phyloP scores from a whole-genome alignment of 2,888 invertebrate genomes.

The Lacanobia wlatinum region DNA sequence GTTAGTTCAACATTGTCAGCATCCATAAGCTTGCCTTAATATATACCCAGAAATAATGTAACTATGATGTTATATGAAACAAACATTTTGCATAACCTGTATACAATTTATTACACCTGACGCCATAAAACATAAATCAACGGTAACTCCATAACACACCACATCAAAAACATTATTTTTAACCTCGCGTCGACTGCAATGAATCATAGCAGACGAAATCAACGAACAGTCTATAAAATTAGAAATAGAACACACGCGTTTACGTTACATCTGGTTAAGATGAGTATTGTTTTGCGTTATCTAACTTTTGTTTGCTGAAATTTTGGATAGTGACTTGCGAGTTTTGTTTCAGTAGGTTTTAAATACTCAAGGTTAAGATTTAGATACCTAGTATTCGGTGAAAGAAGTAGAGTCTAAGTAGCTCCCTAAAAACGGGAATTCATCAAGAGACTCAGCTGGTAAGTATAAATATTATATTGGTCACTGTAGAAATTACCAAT shows the following conservation, averaged over 20 bases:
- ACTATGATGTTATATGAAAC: not conserved
- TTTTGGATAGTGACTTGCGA: conserved; percentile 7
- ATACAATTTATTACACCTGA: conserved; percentile 33
- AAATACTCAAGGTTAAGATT: not conserved
- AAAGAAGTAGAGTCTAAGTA: too few species aligned
- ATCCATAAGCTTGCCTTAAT: too few species aligned
- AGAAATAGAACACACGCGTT: conserved; percentile 71
- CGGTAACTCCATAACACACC: conserved; percentile 27
- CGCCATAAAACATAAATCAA: conserved; percentile 41
- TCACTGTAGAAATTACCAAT: too few species aligned
- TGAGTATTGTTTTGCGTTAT: conserved; percentile 49
- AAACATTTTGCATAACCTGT: conserved; percentile 12
- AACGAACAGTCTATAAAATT: conserved; percentile 65
- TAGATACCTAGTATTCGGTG: too few species aligned
- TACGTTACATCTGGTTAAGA: conserved; percentile 60
- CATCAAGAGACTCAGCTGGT: too few species aligned
- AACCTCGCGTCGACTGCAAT: conserved; percentile 28
- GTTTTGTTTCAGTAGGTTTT: not conserved
- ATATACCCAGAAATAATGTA: not conserved
- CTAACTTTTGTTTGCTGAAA: conserved; percentile 25
- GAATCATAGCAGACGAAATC: conserved; percentile 66
- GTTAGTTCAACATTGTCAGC: too few species aligned
- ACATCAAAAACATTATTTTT: conserved; percentile 49
- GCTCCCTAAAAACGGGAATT: too few species aligned
- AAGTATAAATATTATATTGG: too few species aligned